Evolutionary conservation across 30 jellyfish, hydroid and myxozoan species (phyloP), one percentile per base, ranked within the genome.

Genomic region (Chironex yamaguchii): DNA sequence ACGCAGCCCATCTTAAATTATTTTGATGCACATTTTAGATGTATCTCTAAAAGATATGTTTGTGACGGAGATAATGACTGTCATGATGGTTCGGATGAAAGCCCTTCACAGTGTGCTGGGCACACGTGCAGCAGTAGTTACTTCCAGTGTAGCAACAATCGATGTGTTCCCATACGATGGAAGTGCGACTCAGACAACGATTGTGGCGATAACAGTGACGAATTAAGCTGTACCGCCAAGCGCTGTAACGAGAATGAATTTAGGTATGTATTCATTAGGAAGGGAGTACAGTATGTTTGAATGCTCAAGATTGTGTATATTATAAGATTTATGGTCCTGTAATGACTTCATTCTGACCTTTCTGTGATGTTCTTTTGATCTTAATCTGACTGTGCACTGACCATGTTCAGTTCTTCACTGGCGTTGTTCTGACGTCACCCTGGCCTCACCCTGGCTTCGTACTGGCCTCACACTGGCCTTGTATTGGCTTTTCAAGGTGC

Each of bases 31-130:
- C n/a, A n/a, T n/a, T n/a, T n/a, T 76, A 95, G 99, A 54, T 95
- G 99, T 69, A 95, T 95, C 22, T 33, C 71, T 93, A 85, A 85
- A 6, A 71, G 89, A 3, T 95, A 85, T 70, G 62, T 52, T 0
- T 95, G 99, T 52, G 99, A 95, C 54, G 97, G 97, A 13, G 99
- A 95, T 51, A 78, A 89, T 52, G 99, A 95, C 70, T 95, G 99
- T 54, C 89, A 75, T 35, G 99, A 95, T 67, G 87, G 90, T 14
- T 91, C 98, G 4, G 99, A 95, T 66, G 99, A 95, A 67, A 82
- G 91, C 29, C 34, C 91, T 13, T 36, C 62, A 4, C 89, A 71
- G 12, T 95, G 99, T 34, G 49, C 78, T 0, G 49, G 87, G 12
- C 89, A 73, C 67, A 89, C 79, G 3, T 95, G 99, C 80, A 64